These are phyloP conservation scores for Stenodera caucasica DNA, from an alignment of 2,888 invertebrate genomes.

Conservation along the genomic window DNA sequence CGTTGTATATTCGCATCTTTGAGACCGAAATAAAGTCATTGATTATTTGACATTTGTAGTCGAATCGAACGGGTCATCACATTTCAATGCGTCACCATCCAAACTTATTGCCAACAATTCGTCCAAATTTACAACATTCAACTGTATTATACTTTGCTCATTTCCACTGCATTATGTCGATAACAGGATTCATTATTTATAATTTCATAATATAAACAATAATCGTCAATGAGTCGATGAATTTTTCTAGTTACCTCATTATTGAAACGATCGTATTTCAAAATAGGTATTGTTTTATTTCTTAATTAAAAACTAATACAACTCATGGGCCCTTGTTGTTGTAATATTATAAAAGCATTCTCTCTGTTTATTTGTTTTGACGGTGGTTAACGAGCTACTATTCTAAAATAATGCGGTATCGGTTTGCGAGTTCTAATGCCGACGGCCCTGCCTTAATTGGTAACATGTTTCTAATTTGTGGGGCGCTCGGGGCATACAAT, in stretches of 20 bases:
- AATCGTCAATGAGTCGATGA: not conserved
- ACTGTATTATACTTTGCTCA: conserved; percentile 15
- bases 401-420: conserved; percentile 42
- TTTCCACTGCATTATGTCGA: conserved; percentile 11
- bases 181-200: not conserved
- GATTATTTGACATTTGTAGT: conserved; percentile 24
- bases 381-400: conserved; percentile 37
- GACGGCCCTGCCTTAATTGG: conserved; percentile 47
- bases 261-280: conserved; percentile 9
- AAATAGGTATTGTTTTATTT: conserved; percentile 31
- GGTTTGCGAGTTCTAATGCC: conserved; percentile 36
- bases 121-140: conserved; percentile 19
- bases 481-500: conserved; percentile 48
- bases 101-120: conserved; percentile 22
- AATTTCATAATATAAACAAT: not conserved
- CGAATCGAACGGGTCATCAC: conserved; percentile 22
- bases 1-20: too few relatives aligned
- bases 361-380: conserved; percentile 39
- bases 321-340: conserved; percentile 31
- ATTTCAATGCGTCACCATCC: conserved; percentile 22
- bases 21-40: conserved; percentile 19
- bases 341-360: conserved; percentile 36
- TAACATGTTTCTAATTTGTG: conserved; percentile 52
- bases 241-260: not conserved
- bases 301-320: conserved; percentile 38